These are phyloP conservation scores for Tillus elongatus DNA, from an alignment of 2,888 invertebrate genomes.

Conservation along the genomic window DNA sequence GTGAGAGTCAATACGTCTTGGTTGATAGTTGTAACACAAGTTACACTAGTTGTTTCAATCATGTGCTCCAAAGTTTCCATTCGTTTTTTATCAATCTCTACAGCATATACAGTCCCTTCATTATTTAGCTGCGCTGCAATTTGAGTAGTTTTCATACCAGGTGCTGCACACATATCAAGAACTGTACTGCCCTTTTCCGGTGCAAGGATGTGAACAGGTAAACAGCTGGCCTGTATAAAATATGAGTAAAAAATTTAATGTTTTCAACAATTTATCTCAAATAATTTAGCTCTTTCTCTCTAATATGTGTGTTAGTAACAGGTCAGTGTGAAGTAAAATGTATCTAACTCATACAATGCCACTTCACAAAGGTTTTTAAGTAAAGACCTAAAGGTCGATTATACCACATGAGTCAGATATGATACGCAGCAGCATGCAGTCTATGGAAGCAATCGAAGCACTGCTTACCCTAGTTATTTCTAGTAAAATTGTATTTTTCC, in stretches of 20 bases:
- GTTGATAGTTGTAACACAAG: conserved; percentile 57
- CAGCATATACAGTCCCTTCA: conserved; percentile 69
- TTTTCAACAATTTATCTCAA: conserved; percentile 1
- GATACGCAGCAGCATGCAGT: too few species aligned
- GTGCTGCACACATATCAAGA: conserved; percentile 95
- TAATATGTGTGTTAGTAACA: too few species aligned
- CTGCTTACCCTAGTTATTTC: too few species aligned
- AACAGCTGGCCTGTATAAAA: conserved; percentile 75
- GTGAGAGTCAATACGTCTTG: conserved; percentile 65
- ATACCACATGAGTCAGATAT: too few species aligned
- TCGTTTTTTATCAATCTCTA: conserved; percentile 64
- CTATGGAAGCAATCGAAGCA: too few species aligned
- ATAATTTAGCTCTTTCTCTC: not conserved
- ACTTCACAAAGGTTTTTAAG: too few species aligned
- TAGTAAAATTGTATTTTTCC: too few species aligned
- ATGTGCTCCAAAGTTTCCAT: conserved; percentile 57
- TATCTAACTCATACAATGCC: too few species aligned
- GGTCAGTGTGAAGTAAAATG: too few species aligned
- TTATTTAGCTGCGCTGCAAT: conserved; percentile 76
- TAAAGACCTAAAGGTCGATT: too few species aligned
- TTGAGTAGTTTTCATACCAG: conserved; percentile 93
- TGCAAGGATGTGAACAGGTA: conserved; percentile 71
- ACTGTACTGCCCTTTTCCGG: conserved; percentile 65
- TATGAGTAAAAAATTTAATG: not conserved
- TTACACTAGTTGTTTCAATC: conserved; percentile 53